Percentiles rank a stretch among this genome's conserved stretches.
phyloP scores from a whole-genome alignment of 1,140 invertebrate genomes.

The Ostrea denselamellosa region DNA sequence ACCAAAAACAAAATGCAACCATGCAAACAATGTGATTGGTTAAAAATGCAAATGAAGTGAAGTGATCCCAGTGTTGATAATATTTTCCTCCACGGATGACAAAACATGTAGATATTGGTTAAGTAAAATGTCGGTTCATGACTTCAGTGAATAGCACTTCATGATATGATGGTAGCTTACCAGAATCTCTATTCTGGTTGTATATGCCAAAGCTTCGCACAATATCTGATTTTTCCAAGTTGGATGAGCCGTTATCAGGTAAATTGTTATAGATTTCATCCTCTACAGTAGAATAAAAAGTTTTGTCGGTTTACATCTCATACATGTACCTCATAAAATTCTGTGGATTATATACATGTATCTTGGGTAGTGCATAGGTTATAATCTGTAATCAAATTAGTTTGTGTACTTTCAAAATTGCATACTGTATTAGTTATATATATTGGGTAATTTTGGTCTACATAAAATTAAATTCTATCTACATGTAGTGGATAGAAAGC shows the following conservation, averaged over 20 bases:
- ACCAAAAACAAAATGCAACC: background rate
- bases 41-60: background rate
- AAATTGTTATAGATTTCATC: background rate
- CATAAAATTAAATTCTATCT: slow-evolving; percentile 21
- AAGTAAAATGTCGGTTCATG: slow-evolving; percentile 2
- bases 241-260: background rate
- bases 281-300: slow-evolving; percentile 22
- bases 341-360: background rate
- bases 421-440: background rate
- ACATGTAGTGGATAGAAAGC: slow-evolving; percentile 10
- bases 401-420: background rate
- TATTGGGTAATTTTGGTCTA: background rate
- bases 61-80: background rate
- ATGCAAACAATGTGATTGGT: slow-evolving; percentile 20
- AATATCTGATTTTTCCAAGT: background rate
- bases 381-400: background rate
- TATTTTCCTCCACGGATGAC: background rate
- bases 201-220: background rate
- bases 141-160: background rate
- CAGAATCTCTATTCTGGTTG: slow-evolving; percentile 25
- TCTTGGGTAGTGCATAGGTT: background rate
- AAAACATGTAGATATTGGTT: slow-evolving; percentile 7
- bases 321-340: background rate
- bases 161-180: slow-evolving; percentile 1
- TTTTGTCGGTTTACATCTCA: background rate